Base-by-base conservation (phyloP, 2,888 invertebrate genomes). In the Litoditis marina region DNA sequence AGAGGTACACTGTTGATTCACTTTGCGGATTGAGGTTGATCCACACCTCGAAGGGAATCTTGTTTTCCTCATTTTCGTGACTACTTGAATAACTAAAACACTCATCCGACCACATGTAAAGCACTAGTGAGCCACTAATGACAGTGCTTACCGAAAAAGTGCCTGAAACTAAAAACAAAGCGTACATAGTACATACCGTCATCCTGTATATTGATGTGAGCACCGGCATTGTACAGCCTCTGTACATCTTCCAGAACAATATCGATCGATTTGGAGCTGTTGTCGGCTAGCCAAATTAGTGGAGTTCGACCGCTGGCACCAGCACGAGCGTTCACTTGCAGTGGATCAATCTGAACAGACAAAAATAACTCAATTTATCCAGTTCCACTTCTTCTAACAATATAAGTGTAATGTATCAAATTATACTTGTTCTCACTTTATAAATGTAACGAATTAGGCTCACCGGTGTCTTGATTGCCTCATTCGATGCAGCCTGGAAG, bases 161-260 rank as follows among this genome's bases (percentile, higher is more conserved):
- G n/a, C n/a, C n/a, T n/a, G n/a, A n/a, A n/a, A n/a, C n/a, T n/a
- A n/a, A n/a, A n/a, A n/a, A n/a, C n/a, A n/a, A n/a, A n/a, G n/a
- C n/a, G n/a, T n/a, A n/a, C n/a, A n/a, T n/a, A n/a, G n/a, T 0
- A 50, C 44, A 13, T 19, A 65, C 68, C 62, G 25, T 60, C 46
- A 34, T 71, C 70, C 44, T 58, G 57, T 19, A 58, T 59, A 56
- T 71, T 60, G 30, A 71, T 50, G 39, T 63, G 51, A 13, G 70
- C 68, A 19, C 70, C 70, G 32, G 60, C 59, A 7, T 30, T 60
- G 58, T 60, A 59, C 50, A 71, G 58, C 27, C 52, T 39, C 5
- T 70, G 50, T n/a, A 66, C 60, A 47, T 65, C 65, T 6, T 11
- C 28, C 46, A 68, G 44, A 31, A 58, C 16, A 1, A 30, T 27